These are phyloP conservation scores for Caligus rogercresseyi DNA, from an alignment of 1,140 invertebrate species.

Conservation along the genomic window DNA sequence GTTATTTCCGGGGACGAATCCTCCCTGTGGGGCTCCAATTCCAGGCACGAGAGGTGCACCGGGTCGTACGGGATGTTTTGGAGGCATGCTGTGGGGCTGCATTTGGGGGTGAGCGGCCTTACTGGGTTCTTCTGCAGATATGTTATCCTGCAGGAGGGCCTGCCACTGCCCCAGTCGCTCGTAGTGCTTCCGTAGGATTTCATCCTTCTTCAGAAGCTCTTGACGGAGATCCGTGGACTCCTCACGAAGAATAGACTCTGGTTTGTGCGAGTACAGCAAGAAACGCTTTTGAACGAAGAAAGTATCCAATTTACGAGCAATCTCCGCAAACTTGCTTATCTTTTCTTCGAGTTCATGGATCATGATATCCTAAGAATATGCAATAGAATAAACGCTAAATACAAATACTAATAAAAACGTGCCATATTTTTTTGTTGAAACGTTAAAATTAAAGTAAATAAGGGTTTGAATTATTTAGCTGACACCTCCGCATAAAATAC, in stretches of 20 bases:
- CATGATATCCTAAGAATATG: neutral
- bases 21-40: slow-evolving; percentile 5
- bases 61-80: neutral
- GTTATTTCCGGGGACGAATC: slow-evolving; percentile 7
- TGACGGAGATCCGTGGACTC: slow-evolving; percentile 8
- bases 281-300: slow-evolving; percentile 9
- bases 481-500: no score
- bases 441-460: no score
- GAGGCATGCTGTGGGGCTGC: neutral
- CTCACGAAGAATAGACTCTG: neutral
- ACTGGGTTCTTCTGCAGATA: neutral
- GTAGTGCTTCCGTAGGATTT: slow-evolving; percentile 10
- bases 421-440: no score
- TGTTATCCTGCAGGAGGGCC: neutral
- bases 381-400: neutral
- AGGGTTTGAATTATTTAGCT: no score
- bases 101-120: neutral
- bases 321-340: slow-evolving; percentile 1
- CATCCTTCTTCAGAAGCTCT: slow-evolving; percentile 11
- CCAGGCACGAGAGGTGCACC: slow-evolving; percentile 4
- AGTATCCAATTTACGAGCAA: slow-evolving; percentile 1
- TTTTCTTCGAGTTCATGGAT: slow-evolving; percentile 7
- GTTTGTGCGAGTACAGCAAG: slow-evolving; percentile 8
- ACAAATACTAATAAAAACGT: no score
- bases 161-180: neutral